phyloP scores from a whole-genome alignment of 2,113 vertebrate genomes.

The Pteruthius melanotis region DNA sequence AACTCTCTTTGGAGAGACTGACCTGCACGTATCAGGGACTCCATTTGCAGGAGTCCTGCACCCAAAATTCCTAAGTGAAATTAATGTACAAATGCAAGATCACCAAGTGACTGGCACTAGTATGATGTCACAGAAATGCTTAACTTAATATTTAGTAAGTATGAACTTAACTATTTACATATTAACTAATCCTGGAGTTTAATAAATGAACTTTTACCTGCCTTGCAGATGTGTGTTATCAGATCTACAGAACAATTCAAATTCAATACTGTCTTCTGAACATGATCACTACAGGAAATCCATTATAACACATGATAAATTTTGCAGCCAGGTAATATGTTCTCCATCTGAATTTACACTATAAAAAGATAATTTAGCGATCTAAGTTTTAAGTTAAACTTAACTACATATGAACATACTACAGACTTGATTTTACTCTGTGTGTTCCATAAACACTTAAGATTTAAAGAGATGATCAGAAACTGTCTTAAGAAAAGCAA shows the following conservation, averaged over 20 bases:
- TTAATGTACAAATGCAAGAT: neutral
- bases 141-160: too few species aligned
- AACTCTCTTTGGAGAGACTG: neutral
- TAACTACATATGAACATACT: neutral
- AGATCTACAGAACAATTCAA: neutral
- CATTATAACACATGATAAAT: neutral
- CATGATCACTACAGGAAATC: neutral
- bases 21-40: neutral
- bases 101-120: neutral
- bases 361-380: neutral
- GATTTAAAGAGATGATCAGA: neutral
- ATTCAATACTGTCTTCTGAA: neutral
- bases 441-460: neutral
- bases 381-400: neutral
- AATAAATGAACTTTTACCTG: neutral
- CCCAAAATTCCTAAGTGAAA: neutral
- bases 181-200: neutral
- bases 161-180: neutral
- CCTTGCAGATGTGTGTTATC: neutral
- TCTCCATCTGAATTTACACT: neutral
- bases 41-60: neutral
- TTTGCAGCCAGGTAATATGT: neutral
- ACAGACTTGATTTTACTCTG: neutral
- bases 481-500: neutral
- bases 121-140: neutral